Base-by-base conservation (phyloP, 2,113 vertebrate genomes). In the Malurus alboscapulatus region DNA sequence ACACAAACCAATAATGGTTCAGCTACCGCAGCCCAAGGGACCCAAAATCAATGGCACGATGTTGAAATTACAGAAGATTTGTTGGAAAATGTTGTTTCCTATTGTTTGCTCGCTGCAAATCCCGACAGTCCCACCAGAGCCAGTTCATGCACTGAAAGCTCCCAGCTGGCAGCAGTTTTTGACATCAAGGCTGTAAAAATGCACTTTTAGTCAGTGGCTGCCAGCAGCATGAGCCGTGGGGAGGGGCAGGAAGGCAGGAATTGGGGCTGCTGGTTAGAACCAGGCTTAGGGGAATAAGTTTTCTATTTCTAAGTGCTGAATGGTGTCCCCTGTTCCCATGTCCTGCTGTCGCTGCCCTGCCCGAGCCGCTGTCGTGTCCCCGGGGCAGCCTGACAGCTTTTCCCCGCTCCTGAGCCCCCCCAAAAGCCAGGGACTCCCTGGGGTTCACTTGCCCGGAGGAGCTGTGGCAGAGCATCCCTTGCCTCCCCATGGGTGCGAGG, bases 61-160 rank as follows among this genome's bases (percentile, higher is more conserved):
- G 97, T 97, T 97, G 96, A 92, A 94, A 96, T 96, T 91, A 85
- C 32, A 4, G 48, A 88, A 95, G 96, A 92, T 84, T 84, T 95
- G 72, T 91, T 96, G 95, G 95, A 97, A 97, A 96, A 97, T 96
- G 97, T 96, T 97, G 94, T 93, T 97, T 96, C 97, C 97, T 95
- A 73, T 95, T 97, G 95, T 98, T 98, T 97, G 96, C 93, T 95
- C 92, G 14, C 87, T 95, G 94, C 88, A 95, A 92, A 96, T 69
- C 92, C 88, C 58, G 34, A 66, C 93, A n/a, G 95, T 87, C 84
- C 80, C 77, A 50, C 51, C 88, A 95, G 91, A 94, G 95, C 96
- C 69, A 38, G 88, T 88, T 95, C 95, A 96, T 78, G 90, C 96
- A 95, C 90, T 90, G 91, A 69, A 83, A 91, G 86, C 93, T 92